Evolutionary conservation across 2,797 vertebrate species (phyloP).

Genomic region (Hydrophis major): DNA sequence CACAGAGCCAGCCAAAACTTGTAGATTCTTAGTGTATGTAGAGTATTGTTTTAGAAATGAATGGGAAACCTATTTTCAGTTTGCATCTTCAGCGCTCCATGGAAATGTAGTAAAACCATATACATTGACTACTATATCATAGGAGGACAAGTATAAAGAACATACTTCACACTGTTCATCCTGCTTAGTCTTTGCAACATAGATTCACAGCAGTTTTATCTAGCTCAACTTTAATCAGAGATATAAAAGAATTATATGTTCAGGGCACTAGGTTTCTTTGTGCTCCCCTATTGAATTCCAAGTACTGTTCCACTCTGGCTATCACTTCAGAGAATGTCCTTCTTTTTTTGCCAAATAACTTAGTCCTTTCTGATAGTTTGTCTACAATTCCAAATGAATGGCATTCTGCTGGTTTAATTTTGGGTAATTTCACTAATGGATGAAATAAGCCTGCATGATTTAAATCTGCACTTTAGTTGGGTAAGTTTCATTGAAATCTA

Average conservation of each 20-base stretch:
- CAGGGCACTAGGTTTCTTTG: not conserved
- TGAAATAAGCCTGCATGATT: not conserved
- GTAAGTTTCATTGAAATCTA: not conserved
- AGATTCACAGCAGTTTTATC: not conserved
- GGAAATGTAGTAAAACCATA: not conserved
- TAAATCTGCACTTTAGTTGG: not conserved
- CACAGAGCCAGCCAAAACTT: not conserved
- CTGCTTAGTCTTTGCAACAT: not conserved
- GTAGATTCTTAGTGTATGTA: not conserved
- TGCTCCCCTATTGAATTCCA: not conserved
- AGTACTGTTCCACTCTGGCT: not conserved
- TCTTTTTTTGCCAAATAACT: not conserved
- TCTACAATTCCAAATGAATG: not conserved
- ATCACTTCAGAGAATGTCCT: not conserved
- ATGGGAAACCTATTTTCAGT: not conserved
- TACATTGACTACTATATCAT: not conserved
- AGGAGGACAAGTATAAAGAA: not conserved
- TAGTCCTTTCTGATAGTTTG: not conserved
- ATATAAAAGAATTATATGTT: not conserved
- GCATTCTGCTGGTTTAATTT: not conserved
- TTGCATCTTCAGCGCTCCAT: not conserved
- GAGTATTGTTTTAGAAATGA: not conserved
- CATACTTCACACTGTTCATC: not conserved
- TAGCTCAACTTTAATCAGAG: not conserved
- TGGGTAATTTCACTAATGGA: not conserved